Evolutionary conservation across 35 echinoderm and acorn worm genomes (phyloP), one percentile per base, ranked within the genome.

Genomic region (Amphiura filiformis): DNA sequence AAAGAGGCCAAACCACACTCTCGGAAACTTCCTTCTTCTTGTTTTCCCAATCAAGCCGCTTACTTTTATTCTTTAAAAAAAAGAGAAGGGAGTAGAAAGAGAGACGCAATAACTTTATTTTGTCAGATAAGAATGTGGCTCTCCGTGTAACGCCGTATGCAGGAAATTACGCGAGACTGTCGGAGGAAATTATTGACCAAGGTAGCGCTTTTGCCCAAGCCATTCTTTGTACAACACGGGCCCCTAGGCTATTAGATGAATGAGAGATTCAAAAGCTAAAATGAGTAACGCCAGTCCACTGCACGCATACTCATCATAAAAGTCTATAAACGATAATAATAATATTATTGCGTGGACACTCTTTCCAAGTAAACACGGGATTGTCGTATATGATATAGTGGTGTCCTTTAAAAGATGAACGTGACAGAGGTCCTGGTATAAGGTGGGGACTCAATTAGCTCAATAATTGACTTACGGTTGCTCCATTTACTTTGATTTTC

Each of bases 121-220:
- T 70, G 61, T 70, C 61, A 26, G 61, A 70, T 23, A 13, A 70
- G 17, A 26, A 70, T 70, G 61, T 70, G 28, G 61, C 61, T 70
- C 61, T 70, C 28, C 7, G 28, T 70, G 61, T 30, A 70, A 70
- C 61, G 26, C 61, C 26, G 15, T 2, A 70, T 70, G 61, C 61
- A 70, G 61, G 61, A 70, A 70, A 70, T 70, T 70, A n/a, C 61
- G 61, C 61, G 61, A 5, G 61, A 70, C 61, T 70, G 17, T 26
- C 61, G 61, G 61, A 70, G 61, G 61, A 70, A 70, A 30, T 70
- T 70, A 70, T 70, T 70, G 61, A 70, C 61, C 61, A 70, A n/a
- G 61, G 61, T 70, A 70, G 61, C 61, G 61, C 61, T 70, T 70
- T 30, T 70, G 61, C 61, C 28, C 26, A 1, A 70, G 61, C 61